Conservation (phyloP, 2,888 invertebrate genomes). For the Limnephilus rhombicus region DNA sequence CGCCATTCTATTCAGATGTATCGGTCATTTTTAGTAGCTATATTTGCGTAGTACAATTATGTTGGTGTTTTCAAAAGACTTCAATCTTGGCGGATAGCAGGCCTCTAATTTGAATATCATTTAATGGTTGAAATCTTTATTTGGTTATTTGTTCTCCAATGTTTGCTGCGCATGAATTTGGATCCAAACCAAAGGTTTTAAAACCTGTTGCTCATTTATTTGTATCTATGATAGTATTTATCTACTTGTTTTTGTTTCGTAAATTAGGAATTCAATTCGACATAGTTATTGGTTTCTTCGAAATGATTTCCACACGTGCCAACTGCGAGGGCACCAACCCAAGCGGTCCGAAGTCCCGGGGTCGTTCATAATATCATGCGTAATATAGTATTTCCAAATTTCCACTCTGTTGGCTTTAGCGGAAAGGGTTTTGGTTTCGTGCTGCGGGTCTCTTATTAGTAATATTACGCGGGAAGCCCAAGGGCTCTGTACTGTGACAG, state of each 20-base stretch:
- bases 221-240: not conserved
- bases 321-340: not conserved
- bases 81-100: too few relatives aligned
- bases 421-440: constrained; percentile 28
- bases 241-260: not conserved
- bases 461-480: not conserved
- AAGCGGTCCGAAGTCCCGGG: not conserved
- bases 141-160: not conserved
- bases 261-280: not conserved
- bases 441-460: constrained; percentile 12
- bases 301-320: not conserved
- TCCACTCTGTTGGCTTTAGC: not conserved
- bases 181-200: not conserved
- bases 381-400: constrained; percentile 27
- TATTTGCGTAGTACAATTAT: too few relatives aligned
- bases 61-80: too few relatives aligned
- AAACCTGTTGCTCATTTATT: not conserved
- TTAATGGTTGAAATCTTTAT: not conserved
- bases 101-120: too few relatives aligned
- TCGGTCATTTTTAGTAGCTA: too few relatives aligned
- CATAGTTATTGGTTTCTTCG: not conserved
- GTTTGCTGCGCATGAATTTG: not conserved
- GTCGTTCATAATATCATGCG: not conserved
- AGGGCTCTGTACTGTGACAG: not conserved
- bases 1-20: too few relatives aligned